phyloP scores from a whole-genome alignment of 2,888 invertebrate species.

The Drosophila lutescens region DNA sequence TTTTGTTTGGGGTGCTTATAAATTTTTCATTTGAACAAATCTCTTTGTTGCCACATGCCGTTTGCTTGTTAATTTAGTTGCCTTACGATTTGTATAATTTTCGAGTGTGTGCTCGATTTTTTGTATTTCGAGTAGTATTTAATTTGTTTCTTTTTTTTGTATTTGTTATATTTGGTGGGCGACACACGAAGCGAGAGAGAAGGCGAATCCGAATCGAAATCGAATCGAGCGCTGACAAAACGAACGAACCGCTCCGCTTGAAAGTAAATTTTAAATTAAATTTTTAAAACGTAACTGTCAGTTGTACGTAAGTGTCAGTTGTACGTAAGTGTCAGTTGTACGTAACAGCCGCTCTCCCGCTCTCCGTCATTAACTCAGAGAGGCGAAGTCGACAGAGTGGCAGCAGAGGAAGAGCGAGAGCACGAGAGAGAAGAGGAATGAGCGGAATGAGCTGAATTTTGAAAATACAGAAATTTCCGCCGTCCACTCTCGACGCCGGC shows the following conservation, averaged over 20 bases:
- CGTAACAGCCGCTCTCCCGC: too few relatives aligned
- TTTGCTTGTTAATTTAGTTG: constrained; percentile 34
- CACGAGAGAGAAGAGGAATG: too few relatives aligned
- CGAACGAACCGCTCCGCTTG: constrained; percentile 76
- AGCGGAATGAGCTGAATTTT: constrained; percentile 64
- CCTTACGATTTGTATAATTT: constrained; percentile 48
- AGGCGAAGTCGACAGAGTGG: too few relatives aligned
- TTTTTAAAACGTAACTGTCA: too few relatives aligned
- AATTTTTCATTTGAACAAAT: constrained; percentile 46
- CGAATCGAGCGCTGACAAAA: constrained; percentile 42
- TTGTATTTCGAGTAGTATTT: constrained; percentile 26
- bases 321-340: too few relatives aligned
- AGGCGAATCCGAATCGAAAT: constrained; percentile 5
- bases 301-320: too few relatives aligned
- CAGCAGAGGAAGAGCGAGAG: too few relatives aligned
- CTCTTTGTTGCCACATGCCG: constrained; percentile 50
- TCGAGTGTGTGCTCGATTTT: constrained; percentile 44
- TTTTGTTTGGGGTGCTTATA: constrained; percentile 35
- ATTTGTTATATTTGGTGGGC: constrained; percentile 23
- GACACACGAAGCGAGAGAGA: constrained; percentile 27
- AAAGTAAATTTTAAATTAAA: too few relatives aligned
- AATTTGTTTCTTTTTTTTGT: constrained; percentile 18
- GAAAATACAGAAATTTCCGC: constrained; percentile 24
- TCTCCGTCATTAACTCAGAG: too few relatives aligned
- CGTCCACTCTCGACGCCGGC: constrained; percentile 19